phyloP scores from a whole-genome alignment of 2,113 vertebrate genomes.

The Tylochromis polylepis region DNA sequence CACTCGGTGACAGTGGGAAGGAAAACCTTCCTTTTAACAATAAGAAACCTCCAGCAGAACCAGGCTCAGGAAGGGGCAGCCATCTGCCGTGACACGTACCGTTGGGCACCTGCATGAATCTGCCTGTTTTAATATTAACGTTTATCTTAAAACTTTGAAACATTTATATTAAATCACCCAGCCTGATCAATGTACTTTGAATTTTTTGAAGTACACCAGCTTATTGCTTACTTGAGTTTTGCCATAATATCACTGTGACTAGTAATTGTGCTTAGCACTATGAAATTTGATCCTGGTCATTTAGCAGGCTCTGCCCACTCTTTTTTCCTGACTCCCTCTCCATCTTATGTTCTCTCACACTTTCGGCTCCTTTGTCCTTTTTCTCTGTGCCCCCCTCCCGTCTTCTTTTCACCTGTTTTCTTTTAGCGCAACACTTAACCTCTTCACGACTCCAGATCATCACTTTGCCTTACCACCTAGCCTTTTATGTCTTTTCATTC shows the following conservation, averaged over 20 bases:
- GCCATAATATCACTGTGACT: neutral
- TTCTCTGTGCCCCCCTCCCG: neutral
- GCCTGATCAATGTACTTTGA: too few relatives aligned
- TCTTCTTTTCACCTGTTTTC: neutral
- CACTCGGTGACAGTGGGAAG: too few relatives aligned
- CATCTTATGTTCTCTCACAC: neutral
- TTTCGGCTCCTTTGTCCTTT: neutral
- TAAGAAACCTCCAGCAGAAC: too few relatives aligned
- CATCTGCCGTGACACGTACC: too few relatives aligned
- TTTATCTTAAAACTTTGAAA: neutral
- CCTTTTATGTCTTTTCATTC: neutral
- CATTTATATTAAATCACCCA: too few relatives aligned
- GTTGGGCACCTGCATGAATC: neutral
- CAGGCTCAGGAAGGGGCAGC: too few relatives aligned
- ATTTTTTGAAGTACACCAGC: neutral
- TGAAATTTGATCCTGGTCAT: neutral
- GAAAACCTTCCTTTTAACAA: too few relatives aligned
- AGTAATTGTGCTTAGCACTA: neutral
- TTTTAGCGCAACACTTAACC: neutral
- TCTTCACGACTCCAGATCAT: neutral
- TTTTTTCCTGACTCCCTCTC: neutral
- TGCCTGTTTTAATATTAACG: neutral
- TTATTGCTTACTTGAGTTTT: neutral
- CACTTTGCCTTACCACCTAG: neutral
- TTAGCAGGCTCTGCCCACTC: neutral